phyloP scores from a whole-genome alignment of 2,888 invertebrate genomes.

The Volucella zonaria region DNA sequence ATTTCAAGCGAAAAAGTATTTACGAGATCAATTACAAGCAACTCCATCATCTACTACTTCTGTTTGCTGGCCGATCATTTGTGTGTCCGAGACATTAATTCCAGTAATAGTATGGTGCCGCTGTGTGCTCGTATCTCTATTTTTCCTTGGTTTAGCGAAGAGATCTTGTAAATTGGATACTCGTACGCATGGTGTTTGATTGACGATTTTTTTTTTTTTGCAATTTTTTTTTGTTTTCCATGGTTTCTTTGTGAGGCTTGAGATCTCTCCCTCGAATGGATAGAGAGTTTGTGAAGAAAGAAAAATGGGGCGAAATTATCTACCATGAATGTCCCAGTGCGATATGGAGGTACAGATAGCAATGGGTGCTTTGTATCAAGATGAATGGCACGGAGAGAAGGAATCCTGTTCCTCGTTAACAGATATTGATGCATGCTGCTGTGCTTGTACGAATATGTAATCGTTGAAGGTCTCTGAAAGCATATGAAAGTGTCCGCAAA shows the following conservation, averaged over 20 bases:
- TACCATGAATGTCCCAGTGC: conserved; percentile 29
- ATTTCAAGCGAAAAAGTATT: conserved; percentile 64
- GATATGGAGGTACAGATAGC: conserved; percentile 10
- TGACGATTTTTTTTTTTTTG: conserved; percentile 20
- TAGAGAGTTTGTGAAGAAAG: not conserved
- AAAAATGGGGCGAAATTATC: conserved; percentile 28
- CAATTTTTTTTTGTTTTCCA: conserved; percentile 7
- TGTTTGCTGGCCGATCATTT: conserved; percentile 67
- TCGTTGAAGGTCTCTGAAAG: conserved; percentile 9
- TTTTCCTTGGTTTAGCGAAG: conserved; percentile 5
- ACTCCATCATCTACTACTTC: conserved; percentile 72
- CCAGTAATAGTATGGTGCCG: conserved; percentile 42
- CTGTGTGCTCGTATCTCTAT: conserved; percentile 21
- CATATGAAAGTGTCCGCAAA: conserved; percentile 39
- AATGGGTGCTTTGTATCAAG: not conserved
- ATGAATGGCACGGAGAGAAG: conserved; percentile 2
- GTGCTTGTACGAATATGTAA: not conserved
- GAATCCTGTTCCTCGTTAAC: conserved; percentile 43
- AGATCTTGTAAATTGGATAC: conserved; percentile 59
- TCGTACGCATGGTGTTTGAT: conserved; percentile 35
- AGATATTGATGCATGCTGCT: conserved; percentile 17
- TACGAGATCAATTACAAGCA: conserved; percentile 73
- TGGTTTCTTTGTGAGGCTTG: conserved; percentile 3
- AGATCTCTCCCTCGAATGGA: not conserved
- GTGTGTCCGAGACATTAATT: conserved; percentile 62